Evolutionary conservation across 2,888 invertebrate genomes (phyloP).

Genomic region (Brachypalpus laphriformis): DNA sequence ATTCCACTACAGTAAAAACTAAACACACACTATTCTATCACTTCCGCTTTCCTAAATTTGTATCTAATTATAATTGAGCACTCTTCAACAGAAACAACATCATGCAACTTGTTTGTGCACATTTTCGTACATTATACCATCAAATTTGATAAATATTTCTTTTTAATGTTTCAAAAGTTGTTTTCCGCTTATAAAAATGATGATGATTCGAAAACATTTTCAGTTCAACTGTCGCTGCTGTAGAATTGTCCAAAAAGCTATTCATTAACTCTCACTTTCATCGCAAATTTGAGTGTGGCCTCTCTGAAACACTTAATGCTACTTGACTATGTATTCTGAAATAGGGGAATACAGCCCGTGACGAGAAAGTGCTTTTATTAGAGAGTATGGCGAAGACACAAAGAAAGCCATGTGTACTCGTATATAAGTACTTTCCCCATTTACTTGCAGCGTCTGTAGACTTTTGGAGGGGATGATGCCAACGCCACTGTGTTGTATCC

Average conservation of each 20-base stretch:
- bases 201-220: slow-evolving; percentile 58
- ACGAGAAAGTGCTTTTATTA: not conserved
- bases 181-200: slow-evolving; percentile 52
- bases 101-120: slow-evolving; percentile 36
- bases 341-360: not conserved
- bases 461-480: slow-evolving; percentile 15
- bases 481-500: not conserved
- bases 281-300: not conserved
- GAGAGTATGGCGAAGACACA: not conserved
- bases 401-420: not conserved
- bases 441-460: slow-evolving; percentile 6
- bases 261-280: not conserved
- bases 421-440: slow-evolving; percentile 26
- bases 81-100: slow-evolving; percentile 57
- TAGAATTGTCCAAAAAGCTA: slow-evolving; percentile 31
- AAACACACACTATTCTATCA: slow-evolving; percentile 25
- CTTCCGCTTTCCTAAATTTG: slow-evolving; percentile 16
- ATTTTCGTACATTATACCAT: slow-evolving; percentile 11
- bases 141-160: not conserved
- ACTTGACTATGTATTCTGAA: not conserved
- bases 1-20: slow-evolving; percentile 30
- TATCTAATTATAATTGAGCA: slow-evolving; percentile 42
- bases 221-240: slow-evolving; percentile 37
- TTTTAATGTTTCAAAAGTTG: not conserved
- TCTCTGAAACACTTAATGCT: not conserved